Conservation (phyloP, 2,888 invertebrate species). For the Notodonta ziczac region DNA sequence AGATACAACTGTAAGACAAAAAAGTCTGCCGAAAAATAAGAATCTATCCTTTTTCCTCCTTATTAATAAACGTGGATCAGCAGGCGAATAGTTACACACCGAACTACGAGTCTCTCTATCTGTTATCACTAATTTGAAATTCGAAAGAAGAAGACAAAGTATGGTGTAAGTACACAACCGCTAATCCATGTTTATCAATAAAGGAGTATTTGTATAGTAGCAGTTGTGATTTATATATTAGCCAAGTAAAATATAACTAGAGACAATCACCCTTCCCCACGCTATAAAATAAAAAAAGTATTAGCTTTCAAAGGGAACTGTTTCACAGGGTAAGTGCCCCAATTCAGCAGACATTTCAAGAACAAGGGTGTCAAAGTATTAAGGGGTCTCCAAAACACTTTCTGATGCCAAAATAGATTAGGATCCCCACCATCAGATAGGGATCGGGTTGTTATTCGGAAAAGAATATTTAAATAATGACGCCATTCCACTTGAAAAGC, state of each 20-base stretch:
- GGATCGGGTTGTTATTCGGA: conserved; percentile 38
- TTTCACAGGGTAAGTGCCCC: background rate
- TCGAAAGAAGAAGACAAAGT: too few relatives aligned
- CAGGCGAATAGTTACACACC: too few relatives aligned
- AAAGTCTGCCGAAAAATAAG: too few relatives aligned
- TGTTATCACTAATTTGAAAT: too few relatives aligned
- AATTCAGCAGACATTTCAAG: background rate
- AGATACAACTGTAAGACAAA: too few relatives aligned
- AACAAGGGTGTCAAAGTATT: conserved; percentile 29
- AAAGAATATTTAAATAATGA: conserved; percentile 42
- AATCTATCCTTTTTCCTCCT: too few relatives aligned
- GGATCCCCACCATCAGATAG: conserved; percentile 26
- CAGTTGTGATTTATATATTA: too few relatives aligned
- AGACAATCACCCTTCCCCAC: background rate
- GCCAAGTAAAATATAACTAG: background rate
- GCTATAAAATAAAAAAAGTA: background rate
- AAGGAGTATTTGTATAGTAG: too few relatives aligned
- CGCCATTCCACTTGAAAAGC: conserved; percentile 28
- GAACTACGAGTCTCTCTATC: too few relatives aligned
- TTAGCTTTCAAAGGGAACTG: background rate
- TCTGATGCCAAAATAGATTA: conserved; percentile 38
- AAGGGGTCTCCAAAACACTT: conserved; percentile 26
- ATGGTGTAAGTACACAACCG: too few relatives aligned
- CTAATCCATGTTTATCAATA: too few relatives aligned
- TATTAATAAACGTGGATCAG: too few relatives aligned